Evolutionary conservation across 2,888 invertebrate species (phyloP).

Genomic region (Villa cingulata): DNA sequence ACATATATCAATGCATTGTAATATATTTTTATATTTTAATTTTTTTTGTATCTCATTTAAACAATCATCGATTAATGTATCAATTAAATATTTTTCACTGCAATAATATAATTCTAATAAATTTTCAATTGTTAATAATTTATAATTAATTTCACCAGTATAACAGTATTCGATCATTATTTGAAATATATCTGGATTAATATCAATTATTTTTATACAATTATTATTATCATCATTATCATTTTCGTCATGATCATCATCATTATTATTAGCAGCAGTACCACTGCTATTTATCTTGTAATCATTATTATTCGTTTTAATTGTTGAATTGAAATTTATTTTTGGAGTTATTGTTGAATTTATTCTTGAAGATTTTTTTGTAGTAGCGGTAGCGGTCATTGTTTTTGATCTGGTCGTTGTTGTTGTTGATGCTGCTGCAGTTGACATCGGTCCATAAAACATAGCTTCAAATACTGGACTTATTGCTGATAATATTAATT

Average conservation of each 20-base stretch:
- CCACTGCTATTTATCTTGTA: too few species aligned
- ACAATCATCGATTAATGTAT: constrained; percentile 24
- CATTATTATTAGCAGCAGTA: too few species aligned
- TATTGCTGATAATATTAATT: constrained; percentile 66
- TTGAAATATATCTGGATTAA: constrained; percentile 33
- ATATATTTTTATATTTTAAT: constrained; percentile 30
- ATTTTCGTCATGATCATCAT: background rate
- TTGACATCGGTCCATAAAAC: constrained; percentile 69
- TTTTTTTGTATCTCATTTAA: constrained; percentile 26
- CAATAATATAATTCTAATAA: constrained; percentile 33
- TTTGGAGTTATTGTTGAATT: too few species aligned
- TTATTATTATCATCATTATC: constrained; percentile 44
- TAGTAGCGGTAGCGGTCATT: too few species aligned
- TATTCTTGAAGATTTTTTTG: too few species aligned
- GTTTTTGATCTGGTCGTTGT: too few species aligned
- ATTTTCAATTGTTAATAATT: constrained; percentile 24
- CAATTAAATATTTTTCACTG: constrained; percentile 32
- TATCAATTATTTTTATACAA: constrained; percentile 37
- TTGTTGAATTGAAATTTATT: constrained; percentile 15
- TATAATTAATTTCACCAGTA: constrained; percentile 25
- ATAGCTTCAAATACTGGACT: constrained; percentile 83
- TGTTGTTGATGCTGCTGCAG: too few species aligned
- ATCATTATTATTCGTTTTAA: constrained; percentile 18
- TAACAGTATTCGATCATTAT: constrained; percentile 32
- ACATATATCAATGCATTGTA: constrained; percentile 30